A percentile compares a stretch with the other conserved stretches of the same genome.
phyloP scores from a whole-genome alignment of 1,140 invertebrate genomes.

The Drosophila kepulauana region DNA sequence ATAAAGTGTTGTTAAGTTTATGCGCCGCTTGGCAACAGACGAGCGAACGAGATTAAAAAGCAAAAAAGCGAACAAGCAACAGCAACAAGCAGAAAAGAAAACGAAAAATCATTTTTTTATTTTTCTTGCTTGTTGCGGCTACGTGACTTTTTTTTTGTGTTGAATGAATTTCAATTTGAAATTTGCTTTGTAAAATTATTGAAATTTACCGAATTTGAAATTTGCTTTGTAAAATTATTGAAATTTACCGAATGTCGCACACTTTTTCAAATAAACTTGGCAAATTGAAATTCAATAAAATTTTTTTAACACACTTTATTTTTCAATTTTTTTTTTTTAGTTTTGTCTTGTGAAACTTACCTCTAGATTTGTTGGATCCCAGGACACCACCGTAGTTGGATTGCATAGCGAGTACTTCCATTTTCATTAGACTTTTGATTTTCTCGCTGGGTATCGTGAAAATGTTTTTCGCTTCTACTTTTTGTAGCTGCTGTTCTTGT shows the following conservation, averaged over 20 bases:
- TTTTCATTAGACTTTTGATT: constrained; percentile 78
- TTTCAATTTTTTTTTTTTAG: constrained; percentile 3
- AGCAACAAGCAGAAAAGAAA: constrained; percentile 42
- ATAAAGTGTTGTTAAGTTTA: constrained; percentile 45
- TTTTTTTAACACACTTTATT: too few relatives aligned
- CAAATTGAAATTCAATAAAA: too few relatives aligned
- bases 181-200: neutral
- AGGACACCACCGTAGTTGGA: constrained; percentile 69
- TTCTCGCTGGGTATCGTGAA: constrained; percentile 36
- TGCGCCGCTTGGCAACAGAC: constrained; percentile 75
- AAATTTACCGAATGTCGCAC: too few relatives aligned
- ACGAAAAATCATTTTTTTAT: constrained; percentile 56
- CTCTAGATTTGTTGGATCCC: constrained; percentile 82
- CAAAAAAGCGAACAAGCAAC: constrained; percentile 30
- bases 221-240: too few relatives aligned
- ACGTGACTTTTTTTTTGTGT: constrained; percentile 58
- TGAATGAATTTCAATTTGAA: constrained; percentile 12
- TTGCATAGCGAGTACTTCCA: constrained; percentile 84
- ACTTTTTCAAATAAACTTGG: too few relatives aligned
- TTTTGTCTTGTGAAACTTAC: constrained; percentile 59
- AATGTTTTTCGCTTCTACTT: constrained; percentile 53
- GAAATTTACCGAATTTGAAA: too few relatives aligned
- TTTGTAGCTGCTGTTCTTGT: constrained; percentile 35
- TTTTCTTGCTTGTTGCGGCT: constrained; percentile 52
- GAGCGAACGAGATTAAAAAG: constrained; percentile 59